Evolutionary conservation across 2,888 invertebrate species (phyloP).

Genomic region (Pedicia rivosa): DNA sequence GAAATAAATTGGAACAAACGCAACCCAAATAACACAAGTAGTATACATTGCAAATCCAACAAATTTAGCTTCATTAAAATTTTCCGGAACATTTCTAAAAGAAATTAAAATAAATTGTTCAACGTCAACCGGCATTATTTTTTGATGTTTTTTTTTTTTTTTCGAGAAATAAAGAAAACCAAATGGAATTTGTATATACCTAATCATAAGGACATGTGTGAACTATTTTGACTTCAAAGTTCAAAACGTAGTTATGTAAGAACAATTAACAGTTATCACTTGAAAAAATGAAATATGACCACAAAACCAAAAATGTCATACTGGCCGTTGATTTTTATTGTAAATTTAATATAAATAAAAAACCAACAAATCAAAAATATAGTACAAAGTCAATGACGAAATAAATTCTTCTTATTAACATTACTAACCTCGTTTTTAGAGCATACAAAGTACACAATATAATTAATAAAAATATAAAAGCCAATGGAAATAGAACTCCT

Average conservation of each 20-base stretch:
- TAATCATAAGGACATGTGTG: no score
- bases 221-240: no score
- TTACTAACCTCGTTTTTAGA: constrained; percentile 37
- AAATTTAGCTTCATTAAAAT: constrained; percentile 61
- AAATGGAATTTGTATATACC: background rate
- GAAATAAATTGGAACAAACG: constrained; percentile 62
- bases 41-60: constrained; percentile 72
- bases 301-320: no score
- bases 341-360: no score
- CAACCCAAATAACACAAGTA: constrained; percentile 62
- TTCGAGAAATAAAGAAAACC: background rate
- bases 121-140: no score
- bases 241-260: no score
- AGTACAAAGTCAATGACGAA: background rate
- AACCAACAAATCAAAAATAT: no score
- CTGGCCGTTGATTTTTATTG: no score
- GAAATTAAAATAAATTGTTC: background rate
- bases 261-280: no score
- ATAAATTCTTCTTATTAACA: background rate
- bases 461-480: constrained; percentile 54
- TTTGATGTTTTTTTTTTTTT: background rate
- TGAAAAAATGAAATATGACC: no score
- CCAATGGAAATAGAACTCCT: constrained; percentile 45
- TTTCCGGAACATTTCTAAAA: constrained; percentile 59
- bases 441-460: constrained; percentile 61